Percentiles rank a stretch among this genome's conserved stretches.
These are phyloP conservation scores for Xiphophorus couchianus DNA, from an alignment of 2,113 vertebrate genomes.

Conservation along the genomic window DNA sequence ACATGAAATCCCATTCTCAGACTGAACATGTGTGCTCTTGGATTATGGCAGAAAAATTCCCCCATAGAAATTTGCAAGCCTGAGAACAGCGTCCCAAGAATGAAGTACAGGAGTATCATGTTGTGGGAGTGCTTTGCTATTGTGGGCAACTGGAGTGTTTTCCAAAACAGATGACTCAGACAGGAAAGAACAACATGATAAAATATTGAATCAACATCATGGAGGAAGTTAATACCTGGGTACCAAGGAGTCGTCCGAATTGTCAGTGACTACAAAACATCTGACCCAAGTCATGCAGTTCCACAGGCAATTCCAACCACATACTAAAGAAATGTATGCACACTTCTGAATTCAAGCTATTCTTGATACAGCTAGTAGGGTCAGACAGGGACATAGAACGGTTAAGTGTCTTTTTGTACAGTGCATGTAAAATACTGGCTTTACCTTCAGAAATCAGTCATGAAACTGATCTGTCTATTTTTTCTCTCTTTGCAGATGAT, in stretches of 20 bases:
- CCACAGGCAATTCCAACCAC: background rate
- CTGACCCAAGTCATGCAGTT: background rate
- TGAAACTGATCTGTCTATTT: slow-evolving; percentile 4
- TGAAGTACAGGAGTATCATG: background rate
- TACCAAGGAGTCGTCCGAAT: background rate
- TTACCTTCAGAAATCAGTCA: no score
- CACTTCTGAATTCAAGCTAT: no score
- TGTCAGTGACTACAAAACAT: background rate
- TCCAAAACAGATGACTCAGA: background rate
- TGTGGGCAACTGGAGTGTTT: background rate
- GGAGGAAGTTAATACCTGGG: background rate
- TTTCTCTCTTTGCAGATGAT: slow-evolving; percentile 80
- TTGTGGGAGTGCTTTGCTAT: background rate
- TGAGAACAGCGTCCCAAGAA: background rate
- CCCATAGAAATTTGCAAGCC: no score
- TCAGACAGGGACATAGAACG: no score
- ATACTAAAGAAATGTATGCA: background rate
- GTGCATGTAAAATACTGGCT: background rate
- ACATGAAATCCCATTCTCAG: no score
- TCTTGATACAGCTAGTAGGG: no score
- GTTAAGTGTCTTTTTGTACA: no score
- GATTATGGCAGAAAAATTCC: no score
- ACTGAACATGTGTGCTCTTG: no score
- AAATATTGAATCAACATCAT: background rate
- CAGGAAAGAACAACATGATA: background rate